A percentile compares a stretch with the other conserved stretches of the same genome.
Conservation (phyloP, 2,113 vertebrate species). For the Nibea albiflora region DNA sequence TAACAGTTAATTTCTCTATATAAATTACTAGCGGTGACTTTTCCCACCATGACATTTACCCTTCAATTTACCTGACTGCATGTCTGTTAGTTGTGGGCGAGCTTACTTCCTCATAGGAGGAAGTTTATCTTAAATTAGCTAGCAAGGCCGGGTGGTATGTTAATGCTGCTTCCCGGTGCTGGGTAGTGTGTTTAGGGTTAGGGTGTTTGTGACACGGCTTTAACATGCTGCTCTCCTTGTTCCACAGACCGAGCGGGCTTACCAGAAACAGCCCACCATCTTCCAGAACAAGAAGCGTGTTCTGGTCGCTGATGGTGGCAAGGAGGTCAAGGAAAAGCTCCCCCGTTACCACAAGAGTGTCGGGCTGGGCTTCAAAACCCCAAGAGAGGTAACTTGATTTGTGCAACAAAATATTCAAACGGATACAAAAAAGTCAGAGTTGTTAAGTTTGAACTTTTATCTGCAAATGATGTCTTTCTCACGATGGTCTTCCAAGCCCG, state of each 20-base stretch:
- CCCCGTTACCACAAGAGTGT: conserved; percentile 94
- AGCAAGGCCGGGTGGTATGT: background rate
- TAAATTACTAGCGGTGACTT: rapidly evolving
- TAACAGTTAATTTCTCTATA: background rate
- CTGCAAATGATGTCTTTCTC: conserved; percentile 89
- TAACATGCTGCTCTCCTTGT: background rate
- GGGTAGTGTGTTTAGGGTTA: background rate
- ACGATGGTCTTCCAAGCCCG: conserved; percentile 92
- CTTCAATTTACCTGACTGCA: rapidly evolving
- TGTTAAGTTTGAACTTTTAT: background rate
- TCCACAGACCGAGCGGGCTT: conserved; percentile 92
- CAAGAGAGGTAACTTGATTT: conserved; percentile 88
- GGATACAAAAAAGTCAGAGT: rapidly evolving
- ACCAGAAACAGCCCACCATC: conserved; percentile 98
- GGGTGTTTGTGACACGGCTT: rapidly evolving
- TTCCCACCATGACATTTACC: rapidly evolving
- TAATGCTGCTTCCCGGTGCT: background rate
- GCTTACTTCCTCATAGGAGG: background rate
- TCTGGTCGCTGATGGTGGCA: conserved; percentile 87
- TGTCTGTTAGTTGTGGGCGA: rapidly evolving
- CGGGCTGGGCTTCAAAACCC: conserved; percentile 96
- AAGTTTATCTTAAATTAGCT: background rate
- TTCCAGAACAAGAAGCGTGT: conserved; percentile 98
- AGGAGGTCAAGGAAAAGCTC: conserved; percentile 95
- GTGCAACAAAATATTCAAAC: rapidly evolving